Base-by-base conservation (phyloP, 2,113 vertebrate species). In the Thunnus maccoyii region DNA sequence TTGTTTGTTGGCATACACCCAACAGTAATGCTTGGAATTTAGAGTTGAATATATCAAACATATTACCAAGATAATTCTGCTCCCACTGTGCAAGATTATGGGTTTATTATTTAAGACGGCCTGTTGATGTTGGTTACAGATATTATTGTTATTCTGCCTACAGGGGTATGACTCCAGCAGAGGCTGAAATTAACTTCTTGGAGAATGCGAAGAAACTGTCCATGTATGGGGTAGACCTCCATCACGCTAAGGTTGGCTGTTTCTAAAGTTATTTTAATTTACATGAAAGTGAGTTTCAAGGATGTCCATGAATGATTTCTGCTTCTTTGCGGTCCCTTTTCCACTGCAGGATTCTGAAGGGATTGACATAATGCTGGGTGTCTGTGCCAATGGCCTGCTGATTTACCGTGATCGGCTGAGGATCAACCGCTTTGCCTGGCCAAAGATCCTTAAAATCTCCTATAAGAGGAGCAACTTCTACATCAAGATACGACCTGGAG, bases 391-490 rank as follows among this genome's bases (percentile, higher is more conserved):
- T 0, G 98, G 98, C 51, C 96, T 99, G 74, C 96, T 99, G 63
- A 99, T 99, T 86, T 99, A 99, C 92, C 95, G 98, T 17, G 98
- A 99, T 80, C 96, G 98, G 32, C 94, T 99, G 89, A 95, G 98
- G 90, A 99, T 99, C 95, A 99, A 99, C 89, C 97, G 98, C 72
- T 99, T 99, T 0, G 98, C 98, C 84, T 99, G 98, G 98, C 98
- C 98, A 81, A 99, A 99, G 95, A 99, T 99, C 88, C 97, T 99
- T n/a, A 99, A 99, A 92, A 99, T 99, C 88, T 99, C 98, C 52
- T 99, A 99, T 58, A 99, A 99, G 87, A 97, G 98, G 88, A 99
- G 98, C 93, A 99, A 99, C 94, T 99, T 99, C 89, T 99, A 99
- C 92, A 99, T 99, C 88, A 99, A 99, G 94, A 99, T 99, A 76